Evolutionary conservation across 2,888 invertebrate species (phyloP), one percentile per base, ranked within the genome.

Genomic region (Prosopocoilus inquinatus): DNA sequence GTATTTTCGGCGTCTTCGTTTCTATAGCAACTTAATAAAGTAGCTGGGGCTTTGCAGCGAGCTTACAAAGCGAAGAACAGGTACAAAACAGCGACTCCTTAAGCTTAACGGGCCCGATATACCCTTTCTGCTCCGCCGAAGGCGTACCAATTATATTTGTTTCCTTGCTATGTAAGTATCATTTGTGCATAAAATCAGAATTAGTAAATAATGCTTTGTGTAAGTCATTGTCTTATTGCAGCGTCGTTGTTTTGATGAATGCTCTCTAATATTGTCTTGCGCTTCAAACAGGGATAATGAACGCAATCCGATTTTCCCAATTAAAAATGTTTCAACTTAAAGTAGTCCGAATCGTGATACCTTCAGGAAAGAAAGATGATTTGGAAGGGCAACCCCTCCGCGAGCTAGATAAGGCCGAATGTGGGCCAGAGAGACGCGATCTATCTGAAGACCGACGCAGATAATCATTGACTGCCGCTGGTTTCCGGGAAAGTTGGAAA

Each of bases 221-320:
- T 61, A 62, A 59, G 62, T 68, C 65, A 67, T 71, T 70, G 71
- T 72, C 67, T 71, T 70, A 67, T 67, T 66, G 66, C 62, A 64
- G 50, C 60, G 54, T 50, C 64, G 61, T 59, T 63, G 59, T 65
- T 65, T 66, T 67, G 65, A 66, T 59, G 65, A 66, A 67, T 58
- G 57, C 63, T 68, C 64, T 61, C 58, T 63, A 55, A 67, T 68
- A 70, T 68, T 69, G 70, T 71, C 69, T 73, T 69, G 68, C 62
- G 64, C 66, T 68, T 60, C 56, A 62, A 68, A 69, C 67, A 64
- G 65, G 70, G 75, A 76, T 78, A 78, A 78, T 78, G 77, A 78
- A 72, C 67, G 66, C 71, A 77, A 78, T 78, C 78, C 76, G 77
- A 77, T 79, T 78, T 77, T 73, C 73, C 77, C 77, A 79, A 78